A percentile compares a stretch with the other conserved stretches of the same genome.
Conservation (phyloP, 37 sponge, comb jelly and placozoan species). For the Corticium candelabrum region DNA sequence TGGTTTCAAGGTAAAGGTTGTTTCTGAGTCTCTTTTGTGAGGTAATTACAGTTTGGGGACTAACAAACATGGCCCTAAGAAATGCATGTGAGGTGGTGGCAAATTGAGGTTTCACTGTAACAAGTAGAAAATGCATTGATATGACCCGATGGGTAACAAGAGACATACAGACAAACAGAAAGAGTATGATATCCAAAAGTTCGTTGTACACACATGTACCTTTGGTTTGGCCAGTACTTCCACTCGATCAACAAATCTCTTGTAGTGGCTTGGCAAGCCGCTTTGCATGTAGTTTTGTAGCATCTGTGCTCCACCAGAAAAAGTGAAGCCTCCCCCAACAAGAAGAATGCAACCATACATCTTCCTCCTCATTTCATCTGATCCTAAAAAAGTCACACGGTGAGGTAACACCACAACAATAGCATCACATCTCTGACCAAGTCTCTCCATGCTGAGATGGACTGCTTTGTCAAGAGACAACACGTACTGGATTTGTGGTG, state of each 20-base stretch:
- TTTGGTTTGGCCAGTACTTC: conserved; percentile 65
- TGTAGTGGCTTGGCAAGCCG: conserved; percentile 23
- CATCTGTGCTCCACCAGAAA: conserved; percentile 39
- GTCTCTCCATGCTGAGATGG: conserved; percentile 68
- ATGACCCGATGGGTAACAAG: too few species aligned
- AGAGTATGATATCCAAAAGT: too few species aligned
- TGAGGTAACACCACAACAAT: neutral
- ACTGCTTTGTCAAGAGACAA: conserved; percentile 65
- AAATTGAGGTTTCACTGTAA: too few species aligned
- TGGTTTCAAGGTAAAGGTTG: too few species aligned
- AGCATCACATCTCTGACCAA: conserved; percentile 28
- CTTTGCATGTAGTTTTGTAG: conserved; percentile 51
- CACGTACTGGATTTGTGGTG: conserved; percentile 5
- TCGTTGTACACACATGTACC: conserved; percentile 39
- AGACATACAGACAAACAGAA: too few species aligned
- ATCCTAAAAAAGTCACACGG: conserved; percentile 23
- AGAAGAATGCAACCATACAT: conserved; percentile 63
- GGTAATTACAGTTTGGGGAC: too few species aligned
- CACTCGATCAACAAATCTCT: conserved; percentile 20
- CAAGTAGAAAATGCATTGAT: too few species aligned
- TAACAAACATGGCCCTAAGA: too few species aligned
- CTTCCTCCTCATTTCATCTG: conserved; percentile 68
- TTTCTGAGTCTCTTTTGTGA: too few species aligned
- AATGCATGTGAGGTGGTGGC: too few species aligned
- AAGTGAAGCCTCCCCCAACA: conserved; percentile 68